These are phyloP conservation scores for Euproctis similis DNA, from an alignment of 2,888 invertebrate genomes.

Conservation along the genomic window DNA sequence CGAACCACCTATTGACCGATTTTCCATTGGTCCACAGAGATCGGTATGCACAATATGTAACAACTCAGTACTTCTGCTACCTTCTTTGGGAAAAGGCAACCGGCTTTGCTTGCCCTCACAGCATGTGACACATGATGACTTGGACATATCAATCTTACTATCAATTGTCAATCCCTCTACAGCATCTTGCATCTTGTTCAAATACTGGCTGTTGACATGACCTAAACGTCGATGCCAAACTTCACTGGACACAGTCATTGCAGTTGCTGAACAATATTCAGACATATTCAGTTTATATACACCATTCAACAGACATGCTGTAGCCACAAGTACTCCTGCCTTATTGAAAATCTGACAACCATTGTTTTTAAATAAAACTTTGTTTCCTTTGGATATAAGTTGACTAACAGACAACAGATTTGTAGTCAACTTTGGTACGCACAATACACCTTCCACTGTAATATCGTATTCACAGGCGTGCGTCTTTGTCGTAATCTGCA, in stretches of 20 bases:
- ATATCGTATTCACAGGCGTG: constrained; percentile 4
- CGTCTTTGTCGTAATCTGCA: background rate
- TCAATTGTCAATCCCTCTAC: background rate
- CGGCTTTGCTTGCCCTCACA: background rate
- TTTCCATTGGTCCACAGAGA: constrained; percentile 1
- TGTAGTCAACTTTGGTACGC: constrained; percentile 12
- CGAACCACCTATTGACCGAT: constrained; percentile 1
- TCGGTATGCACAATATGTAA: background rate
- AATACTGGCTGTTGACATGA: background rate
- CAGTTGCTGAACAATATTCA: background rate
- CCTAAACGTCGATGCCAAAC: constrained; percentile 1
- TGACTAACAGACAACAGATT: constrained; percentile 11
- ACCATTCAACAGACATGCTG: constrained; percentile 15
- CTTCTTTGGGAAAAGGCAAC: background rate
- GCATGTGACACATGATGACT: background rate
- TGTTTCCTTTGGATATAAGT: constrained; percentile 7
- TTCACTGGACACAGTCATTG: background rate
- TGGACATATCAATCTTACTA: background rate
- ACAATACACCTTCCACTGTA: constrained; percentile 13
- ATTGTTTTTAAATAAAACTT: constrained; percentile 13
- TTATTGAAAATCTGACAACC: constrained; percentile 15
- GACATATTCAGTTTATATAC: constrained; percentile 16
- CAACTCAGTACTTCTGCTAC: background rate
- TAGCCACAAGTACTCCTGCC: constrained; percentile 13
- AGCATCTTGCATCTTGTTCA: background rate